A percentile compares a stretch with the other conserved stretches of the same genome.
Evolutionary conservation across 2,797 vertebrate species (phyloP).

Genomic region (Dermochelys coriacea): DNA sequence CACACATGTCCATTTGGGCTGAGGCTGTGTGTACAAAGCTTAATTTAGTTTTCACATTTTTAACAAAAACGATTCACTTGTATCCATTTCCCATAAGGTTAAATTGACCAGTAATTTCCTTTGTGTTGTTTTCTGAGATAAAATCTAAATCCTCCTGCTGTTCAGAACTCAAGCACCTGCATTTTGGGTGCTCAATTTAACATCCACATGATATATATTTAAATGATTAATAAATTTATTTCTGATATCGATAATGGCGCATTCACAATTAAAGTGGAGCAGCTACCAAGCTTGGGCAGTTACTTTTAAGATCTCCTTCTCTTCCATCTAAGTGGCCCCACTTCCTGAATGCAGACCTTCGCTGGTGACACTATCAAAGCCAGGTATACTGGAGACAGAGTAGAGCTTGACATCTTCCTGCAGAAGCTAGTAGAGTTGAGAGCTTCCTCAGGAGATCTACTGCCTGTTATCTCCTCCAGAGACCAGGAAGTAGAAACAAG

Average conservation of each 20-base stretch:
- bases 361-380: neutral
- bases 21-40: accelerated
- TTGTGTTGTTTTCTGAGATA: neutral
- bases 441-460: neutral
- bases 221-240: neutral
- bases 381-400: neutral
- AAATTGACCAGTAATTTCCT: neutral
- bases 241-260: neutral
- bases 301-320: neutral
- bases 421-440: neutral
- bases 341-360: neutral
- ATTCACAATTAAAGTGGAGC: neutral
- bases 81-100: neutral
- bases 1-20: neutral
- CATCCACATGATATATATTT: accelerated
- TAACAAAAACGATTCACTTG: accelerated
- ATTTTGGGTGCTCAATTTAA: accelerated
- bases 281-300: neutral
- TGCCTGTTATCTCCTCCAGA: neutral
- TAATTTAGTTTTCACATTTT: neutral
- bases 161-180: neutral
- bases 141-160: neutral
- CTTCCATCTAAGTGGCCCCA: neutral
- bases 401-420: neutral
- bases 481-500: accelerated